phyloP scores from a whole-genome alignment of 2,797 vertebrate species.

The Nannoperca australis region DNA sequence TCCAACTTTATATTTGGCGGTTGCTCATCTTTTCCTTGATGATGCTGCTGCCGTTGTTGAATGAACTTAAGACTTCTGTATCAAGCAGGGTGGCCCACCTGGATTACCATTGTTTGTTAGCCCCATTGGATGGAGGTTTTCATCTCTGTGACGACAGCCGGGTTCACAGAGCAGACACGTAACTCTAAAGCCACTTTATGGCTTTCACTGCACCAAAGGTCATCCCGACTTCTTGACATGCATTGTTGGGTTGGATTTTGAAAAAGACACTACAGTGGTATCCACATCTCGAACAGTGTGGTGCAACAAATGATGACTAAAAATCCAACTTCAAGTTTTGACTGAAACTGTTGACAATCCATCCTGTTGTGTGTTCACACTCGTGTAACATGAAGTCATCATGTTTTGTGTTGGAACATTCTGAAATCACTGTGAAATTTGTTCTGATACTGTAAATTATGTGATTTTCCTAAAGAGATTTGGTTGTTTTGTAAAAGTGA shows the following conservation, averaged over 20 bases:
- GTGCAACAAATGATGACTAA: slow-evolving; percentile 49
- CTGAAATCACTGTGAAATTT: slow-evolving; percentile 43
- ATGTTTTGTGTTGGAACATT: slow-evolving; percentile 45
- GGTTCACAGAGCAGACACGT: slow-evolving; percentile 80
- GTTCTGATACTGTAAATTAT: slow-evolving; percentile 42
- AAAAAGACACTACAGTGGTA: slow-evolving; percentile 57
- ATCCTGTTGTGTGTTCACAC: slow-evolving; percentile 47
- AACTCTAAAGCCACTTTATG: slow-evolving; percentile 70
- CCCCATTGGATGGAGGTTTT: slow-evolving; percentile 83
- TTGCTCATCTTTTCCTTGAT: slow-evolving; percentile 51
- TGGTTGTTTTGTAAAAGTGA: slow-evolving; percentile 6
- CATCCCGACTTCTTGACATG: slow-evolving; percentile 68
- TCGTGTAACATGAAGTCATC: slow-evolving; percentile 48
- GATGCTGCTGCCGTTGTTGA: slow-evolving; percentile 63
- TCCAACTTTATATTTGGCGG: slow-evolving; percentile 46
- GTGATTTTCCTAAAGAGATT: not conserved
- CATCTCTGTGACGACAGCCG: slow-evolving; percentile 80
- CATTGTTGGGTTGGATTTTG: slow-evolving; percentile 68
- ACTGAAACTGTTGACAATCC: slow-evolving; percentile 53
- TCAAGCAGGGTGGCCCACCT: slow-evolving; percentile 82
- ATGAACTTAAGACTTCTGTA: slow-evolving; percentile 78
- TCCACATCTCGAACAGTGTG: slow-evolving; percentile 49
- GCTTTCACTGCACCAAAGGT: slow-evolving; percentile 75
- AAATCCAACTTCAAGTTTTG: slow-evolving; percentile 53
- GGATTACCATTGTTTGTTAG: slow-evolving; percentile 86